A percentile compares a stretch with the other conserved stretches of the same genome.
These are phyloP conservation scores for Caenorhabditis sp. DNA, from an alignment of 2,888 invertebrate genomes.

Conservation along the genomic window DNA sequence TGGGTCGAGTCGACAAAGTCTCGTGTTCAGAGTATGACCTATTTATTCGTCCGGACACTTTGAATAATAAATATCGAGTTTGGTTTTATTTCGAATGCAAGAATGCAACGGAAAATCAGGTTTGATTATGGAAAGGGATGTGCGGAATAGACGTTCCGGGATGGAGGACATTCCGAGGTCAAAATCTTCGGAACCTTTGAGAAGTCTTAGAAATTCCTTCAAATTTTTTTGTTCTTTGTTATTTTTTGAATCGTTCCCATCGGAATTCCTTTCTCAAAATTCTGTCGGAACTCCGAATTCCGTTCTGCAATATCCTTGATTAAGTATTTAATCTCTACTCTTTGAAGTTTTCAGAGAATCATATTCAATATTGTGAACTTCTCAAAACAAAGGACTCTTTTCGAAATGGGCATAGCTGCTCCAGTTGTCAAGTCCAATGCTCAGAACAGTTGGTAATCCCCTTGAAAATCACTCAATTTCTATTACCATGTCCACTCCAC, in stretches of 20 bases:
- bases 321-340: too few relatives aligned
- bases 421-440: slow-evolving; percentile 91
- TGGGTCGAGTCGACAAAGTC: slow-evolving; percentile 77
- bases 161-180: too few relatives aligned
- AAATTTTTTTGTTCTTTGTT: too few relatives aligned
- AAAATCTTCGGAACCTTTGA: too few relatives aligned
- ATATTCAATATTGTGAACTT: slow-evolving; percentile 98
- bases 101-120: slow-evolving; percentile 75
- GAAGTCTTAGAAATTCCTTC: too few relatives aligned
- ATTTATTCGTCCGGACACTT: slow-evolving; percentile 96
- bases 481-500: slow-evolving; percentile 46
- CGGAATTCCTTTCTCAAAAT: too few relatives aligned
- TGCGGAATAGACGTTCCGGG: too few relatives aligned
- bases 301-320: too few relatives aligned
- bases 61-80: slow-evolving; percentile 93
- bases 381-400: slow-evolving; percentile 93
- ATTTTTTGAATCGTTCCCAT: too few relatives aligned
- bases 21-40: slow-evolving; percentile 91
- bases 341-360: slow-evolving; percentile 88
- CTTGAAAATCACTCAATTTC: too few relatives aligned
- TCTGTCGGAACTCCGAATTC: too few relatives aligned
- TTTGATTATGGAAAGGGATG: slow-evolving; percentile 29
- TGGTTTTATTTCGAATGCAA: slow-evolving; percentile 96
- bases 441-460: slow-evolving; percentile 92
- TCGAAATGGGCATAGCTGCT: slow-evolving; percentile 91